phyloP scores from a whole-genome alignment of 2,113 vertebrate species.

The Psammodynastes pulverulentus region DNA sequence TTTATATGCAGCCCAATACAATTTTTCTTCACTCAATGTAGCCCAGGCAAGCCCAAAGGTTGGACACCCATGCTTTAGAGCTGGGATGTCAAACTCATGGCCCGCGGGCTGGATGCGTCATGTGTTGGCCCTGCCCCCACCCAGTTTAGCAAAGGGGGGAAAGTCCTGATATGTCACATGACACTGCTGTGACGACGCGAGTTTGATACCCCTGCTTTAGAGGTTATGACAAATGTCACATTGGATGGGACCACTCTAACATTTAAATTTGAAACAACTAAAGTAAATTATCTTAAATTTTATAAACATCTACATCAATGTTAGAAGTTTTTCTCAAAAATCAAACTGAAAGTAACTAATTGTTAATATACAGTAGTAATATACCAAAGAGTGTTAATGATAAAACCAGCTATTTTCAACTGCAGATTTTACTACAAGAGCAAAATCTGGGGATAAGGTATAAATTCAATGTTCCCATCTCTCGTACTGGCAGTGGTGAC shows the following conservation, averaged over 20 bases:
- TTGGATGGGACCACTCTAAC: background rate
- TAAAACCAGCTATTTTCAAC: constrained; percentile 75
- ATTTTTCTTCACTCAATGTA: background rate
- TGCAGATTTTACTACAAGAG: constrained; percentile 95
- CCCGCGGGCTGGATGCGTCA: no score
- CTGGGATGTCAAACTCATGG: no score
- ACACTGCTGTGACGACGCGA: no score
- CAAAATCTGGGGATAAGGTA: constrained; percentile 94
- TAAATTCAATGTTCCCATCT: constrained; percentile 96
- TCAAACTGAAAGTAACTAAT: constrained; percentile 6
- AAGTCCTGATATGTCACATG: no score
- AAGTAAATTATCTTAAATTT: background rate
- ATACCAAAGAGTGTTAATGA: constrained; percentile 57
- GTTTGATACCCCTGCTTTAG: no score
- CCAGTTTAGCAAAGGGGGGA: no score
- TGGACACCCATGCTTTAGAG: background rate
- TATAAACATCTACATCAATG: background rate
- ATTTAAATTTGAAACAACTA: background rate
- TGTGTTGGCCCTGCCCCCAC: no score
- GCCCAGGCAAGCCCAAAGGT: background rate
- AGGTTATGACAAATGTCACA: background rate
- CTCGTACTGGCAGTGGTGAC: constrained; percentile 92
- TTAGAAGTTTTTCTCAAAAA: background rate
- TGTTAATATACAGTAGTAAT: constrained; percentile 32
- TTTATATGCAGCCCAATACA: background rate